Base-by-base conservation (phyloP, 2,113 vertebrate genomes). In the Rhynchomys soricoides region DNA sequence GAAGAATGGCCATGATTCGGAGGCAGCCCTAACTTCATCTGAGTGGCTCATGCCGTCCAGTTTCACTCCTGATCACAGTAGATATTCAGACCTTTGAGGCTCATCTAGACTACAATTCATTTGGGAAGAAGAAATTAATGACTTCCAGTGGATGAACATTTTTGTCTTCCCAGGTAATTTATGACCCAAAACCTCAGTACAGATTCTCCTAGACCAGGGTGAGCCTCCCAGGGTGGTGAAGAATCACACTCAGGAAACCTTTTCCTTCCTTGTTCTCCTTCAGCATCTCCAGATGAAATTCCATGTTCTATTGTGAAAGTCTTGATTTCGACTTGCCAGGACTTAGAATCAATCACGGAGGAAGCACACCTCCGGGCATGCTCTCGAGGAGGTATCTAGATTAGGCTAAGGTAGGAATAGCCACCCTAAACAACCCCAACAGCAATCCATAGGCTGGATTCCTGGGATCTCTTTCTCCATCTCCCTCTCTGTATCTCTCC, bases 1-100 rank as follows among this genome's bases (percentile, higher is more conserved):
- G 59, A 24, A 13, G 71, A 82, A 94, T 5, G 34, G 13, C 21
- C 64, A 31, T 31, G 68, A 71, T 1, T 15, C 31, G 16, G 5
- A 21, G 64, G 3, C 24, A 4, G 13, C 17, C 26, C 37, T 57
- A 24, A 19, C 26, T 68, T 74, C 22, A 10, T 31, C 1, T 0
- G 1, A 0, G 0, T 48, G 57, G 52, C 57, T 8, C 59, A 11
- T 0, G 37, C 3, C 52, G 6, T n/a, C 37, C 3, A 2, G 9
- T 57, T 15, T 55, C 34, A 34, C 0, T 17, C 12, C 1, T 45
- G 21, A 40, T 92, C 19, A 3, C 24, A 0, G 7, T 1, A 50
- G 86, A 48, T 81, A 62, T 52, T 81, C 45, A 22, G 68, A 78
- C 73, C 86, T 62, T 31, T 19, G 29, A 82, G 37, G 50, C 11